Percentiles rank a stretch among this genome's conserved stretches.
Conservation (phyloP, 2,113 vertebrate genomes). For the Leptobrachium ailaonicum region DNA sequence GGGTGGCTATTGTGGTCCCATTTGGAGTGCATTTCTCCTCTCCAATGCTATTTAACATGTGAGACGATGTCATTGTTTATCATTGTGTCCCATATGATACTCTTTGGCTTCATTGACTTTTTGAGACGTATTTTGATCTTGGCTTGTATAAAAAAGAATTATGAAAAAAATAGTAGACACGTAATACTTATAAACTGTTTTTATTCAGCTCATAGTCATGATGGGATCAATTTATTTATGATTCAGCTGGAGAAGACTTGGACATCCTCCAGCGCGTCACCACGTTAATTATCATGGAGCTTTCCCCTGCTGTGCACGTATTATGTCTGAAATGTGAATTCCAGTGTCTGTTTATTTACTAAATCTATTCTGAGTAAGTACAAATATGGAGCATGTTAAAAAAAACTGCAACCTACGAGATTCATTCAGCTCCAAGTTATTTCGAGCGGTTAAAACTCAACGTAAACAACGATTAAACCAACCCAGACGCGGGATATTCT, state of each 20-base stretch:
- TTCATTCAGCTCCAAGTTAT: background rate
- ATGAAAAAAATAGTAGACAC: no score
- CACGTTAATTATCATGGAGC: background rate
- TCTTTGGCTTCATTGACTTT: no score
- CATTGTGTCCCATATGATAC: no score
- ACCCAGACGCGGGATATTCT: background rate
- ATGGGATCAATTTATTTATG: background rate
- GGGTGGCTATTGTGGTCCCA: no score
- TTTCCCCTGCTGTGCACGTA: background rate
- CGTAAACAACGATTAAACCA: background rate
- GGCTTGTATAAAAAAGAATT: no score
- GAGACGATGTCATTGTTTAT: no score
- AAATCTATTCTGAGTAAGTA: background rate
- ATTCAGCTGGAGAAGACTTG: background rate
- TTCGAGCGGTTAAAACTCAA: background rate
- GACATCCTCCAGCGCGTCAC: background rate
- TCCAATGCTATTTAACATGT: no score
- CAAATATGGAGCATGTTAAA: background rate
- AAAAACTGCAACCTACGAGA: background rate
- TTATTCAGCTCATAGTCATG: no score
- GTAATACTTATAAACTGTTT: no score
- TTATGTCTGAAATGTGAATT: background rate
- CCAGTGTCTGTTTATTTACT: background rate
- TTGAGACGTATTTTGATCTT: no score
- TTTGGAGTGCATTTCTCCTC: no score